phyloP scores from a whole-genome alignment of 2,888 invertebrate genomes.

The Leptura quadrifasciata region DNA sequence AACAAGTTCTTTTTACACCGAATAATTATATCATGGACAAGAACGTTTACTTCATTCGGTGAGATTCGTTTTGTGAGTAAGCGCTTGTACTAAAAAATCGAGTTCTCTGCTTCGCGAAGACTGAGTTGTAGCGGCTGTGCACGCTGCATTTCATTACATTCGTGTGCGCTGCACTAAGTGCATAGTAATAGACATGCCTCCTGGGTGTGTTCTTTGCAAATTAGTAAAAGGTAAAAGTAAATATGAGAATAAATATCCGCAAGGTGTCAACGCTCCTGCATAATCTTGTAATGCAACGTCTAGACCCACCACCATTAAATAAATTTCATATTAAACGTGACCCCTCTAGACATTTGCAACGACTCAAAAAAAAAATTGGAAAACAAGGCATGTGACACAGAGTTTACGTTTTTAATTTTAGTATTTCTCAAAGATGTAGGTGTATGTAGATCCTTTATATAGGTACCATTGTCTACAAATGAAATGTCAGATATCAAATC shows the following conservation, averaged over 20 bases:
- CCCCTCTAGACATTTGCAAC: neutral
- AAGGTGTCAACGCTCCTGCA: constrained; percentile 36
- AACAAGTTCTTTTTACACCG: too few relatives aligned
- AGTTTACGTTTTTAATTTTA: too few relatives aligned
- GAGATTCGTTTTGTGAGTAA: neutral
- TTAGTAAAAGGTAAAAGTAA: constrained; percentile 33
- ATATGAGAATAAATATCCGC: constrained; percentile 37
- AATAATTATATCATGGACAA: too few relatives aligned
- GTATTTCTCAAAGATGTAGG: too few relatives aligned
- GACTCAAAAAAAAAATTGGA: too few relatives aligned
- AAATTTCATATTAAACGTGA: too few relatives aligned
- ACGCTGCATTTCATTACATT: constrained; percentile 11
- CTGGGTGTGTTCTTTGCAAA: constrained; percentile 31
- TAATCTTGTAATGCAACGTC: constrained; percentile 25
- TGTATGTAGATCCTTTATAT: too few relatives aligned
- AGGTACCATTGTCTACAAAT: too few relatives aligned
- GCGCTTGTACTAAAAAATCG: neutral
- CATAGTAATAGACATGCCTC: constrained; percentile 28
- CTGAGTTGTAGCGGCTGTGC: neutral
- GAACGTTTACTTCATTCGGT: too few relatives aligned
- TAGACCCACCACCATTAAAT: constrained; percentile 7
- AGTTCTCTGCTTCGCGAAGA: neutral
- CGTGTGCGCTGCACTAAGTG: neutral
- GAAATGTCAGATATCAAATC: too few relatives aligned
- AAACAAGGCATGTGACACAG: too few relatives aligned